Percentiles rank a stretch among this genome's conserved stretches.
Conservation (phyloP, 1,140 invertebrate species). For the Saxidomus purpurata region DNA sequence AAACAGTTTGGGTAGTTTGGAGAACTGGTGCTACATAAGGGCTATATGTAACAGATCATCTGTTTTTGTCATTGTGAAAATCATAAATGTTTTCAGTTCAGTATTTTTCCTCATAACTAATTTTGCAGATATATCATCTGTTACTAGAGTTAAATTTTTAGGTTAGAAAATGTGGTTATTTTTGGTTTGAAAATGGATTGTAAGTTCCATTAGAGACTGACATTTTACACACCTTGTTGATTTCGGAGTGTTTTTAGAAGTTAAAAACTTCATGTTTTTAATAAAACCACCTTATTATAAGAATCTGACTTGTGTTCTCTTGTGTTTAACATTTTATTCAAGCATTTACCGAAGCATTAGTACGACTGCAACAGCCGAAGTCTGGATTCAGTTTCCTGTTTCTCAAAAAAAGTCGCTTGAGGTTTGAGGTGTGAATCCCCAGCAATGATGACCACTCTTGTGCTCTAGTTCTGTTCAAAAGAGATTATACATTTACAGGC, state of each 20-base stretch:
- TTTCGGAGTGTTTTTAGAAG: slow-evolving; percentile 54
- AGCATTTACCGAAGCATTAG: too few relatives aligned
- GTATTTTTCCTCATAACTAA: background rate
- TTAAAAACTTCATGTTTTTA: slow-evolving; percentile 53
- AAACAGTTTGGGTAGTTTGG: background rate
- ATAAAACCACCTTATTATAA: slow-evolving; percentile 34
- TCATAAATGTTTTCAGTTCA: background rate
- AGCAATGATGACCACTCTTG: too few relatives aligned
- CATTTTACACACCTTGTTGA: slow-evolving; percentile 36
- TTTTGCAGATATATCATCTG: slow-evolving; percentile 2
- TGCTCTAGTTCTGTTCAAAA: too few relatives aligned
- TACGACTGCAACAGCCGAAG: too few relatives aligned
- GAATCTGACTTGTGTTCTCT: background rate
- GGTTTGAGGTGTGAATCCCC: too few relatives aligned
- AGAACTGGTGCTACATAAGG: background rate
- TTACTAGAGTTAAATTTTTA: background rate
- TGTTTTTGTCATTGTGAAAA: background rate
- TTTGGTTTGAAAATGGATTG: slow-evolving; percentile 5
- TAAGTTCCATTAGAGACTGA: background rate
- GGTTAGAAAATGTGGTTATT: background rate
- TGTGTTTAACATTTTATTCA: too few relatives aligned
- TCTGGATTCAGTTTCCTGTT: too few relatives aligned
- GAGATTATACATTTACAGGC: too few relatives aligned
- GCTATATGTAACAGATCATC: background rate
- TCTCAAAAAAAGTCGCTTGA: too few relatives aligned